Percentiles rank a stretch among this genome's conserved stretches.
phyloP scores from a whole-genome alignment of 2,113 vertebrate species.

The Melierax canorus region DNA sequence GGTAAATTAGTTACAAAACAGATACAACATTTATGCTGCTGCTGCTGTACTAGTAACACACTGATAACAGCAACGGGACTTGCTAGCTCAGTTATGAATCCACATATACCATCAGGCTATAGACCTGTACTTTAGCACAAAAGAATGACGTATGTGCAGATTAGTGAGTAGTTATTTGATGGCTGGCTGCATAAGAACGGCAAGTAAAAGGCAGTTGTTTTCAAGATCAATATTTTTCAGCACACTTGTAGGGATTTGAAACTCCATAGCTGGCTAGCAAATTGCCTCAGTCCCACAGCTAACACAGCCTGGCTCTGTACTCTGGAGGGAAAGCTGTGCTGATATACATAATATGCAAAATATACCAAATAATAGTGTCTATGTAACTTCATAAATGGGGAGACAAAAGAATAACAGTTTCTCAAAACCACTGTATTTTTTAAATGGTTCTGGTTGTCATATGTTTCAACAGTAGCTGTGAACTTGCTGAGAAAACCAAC shows the following conservation, averaged over 20 bases:
- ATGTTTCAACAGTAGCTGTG: not conserved
- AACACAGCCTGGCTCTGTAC: not conserved
- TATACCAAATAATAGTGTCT: not conserved
- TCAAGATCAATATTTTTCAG: not conserved
- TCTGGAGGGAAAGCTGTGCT: not conserved
- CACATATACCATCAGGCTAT: not conserved
- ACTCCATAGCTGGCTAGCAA: not conserved
- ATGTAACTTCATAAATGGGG: not conserved
- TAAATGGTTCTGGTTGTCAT: not conserved
- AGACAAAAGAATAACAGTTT: not conserved
- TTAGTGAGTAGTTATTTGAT: not conserved
- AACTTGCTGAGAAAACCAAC: not conserved
- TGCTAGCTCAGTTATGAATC: not conserved
- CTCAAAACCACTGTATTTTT: not conserved
- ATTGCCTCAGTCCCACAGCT: not conserved
- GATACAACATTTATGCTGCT: too few species aligned
- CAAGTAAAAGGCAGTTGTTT: slow-evolving; percentile 1
- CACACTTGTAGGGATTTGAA: not conserved
- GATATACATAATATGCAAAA: not conserved
- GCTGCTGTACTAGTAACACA: not conserved
- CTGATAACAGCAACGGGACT: not conserved
- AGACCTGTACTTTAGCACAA: not conserved
- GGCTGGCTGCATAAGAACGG: not conserved
- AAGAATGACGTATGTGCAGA: not conserved
- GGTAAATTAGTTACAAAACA: too few species aligned